These are phyloP conservation scores for Trachymyrmex cornetzi DNA, from an alignment of 1,140 invertebrate species.

Conservation along the genomic window DNA sequence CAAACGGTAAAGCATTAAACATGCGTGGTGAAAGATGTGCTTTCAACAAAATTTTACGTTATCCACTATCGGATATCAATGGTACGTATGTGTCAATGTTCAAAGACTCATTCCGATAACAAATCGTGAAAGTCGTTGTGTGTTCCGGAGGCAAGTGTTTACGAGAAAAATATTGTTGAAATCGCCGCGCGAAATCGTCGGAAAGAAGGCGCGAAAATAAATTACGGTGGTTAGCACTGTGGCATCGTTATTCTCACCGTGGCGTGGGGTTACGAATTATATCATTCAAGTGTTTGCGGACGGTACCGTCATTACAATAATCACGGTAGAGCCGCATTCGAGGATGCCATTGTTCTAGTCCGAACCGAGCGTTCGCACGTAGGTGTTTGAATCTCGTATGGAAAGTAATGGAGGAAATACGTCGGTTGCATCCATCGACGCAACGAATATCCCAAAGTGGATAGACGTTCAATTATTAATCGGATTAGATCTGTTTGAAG, in stretches of 20 bases:
- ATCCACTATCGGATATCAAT: background rate
- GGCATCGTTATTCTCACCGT: slow-evolving; percentile 67
- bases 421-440: background rate
- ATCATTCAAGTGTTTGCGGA: slow-evolving; percentile 57
- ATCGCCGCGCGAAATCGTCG: slow-evolving; percentile 28
- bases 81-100: background rate
- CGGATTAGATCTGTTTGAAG: background rate
- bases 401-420: slow-evolving; percentile 6
- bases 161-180: slow-evolving; percentile 59
- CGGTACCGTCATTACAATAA: slow-evolving; percentile 70
- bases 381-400: slow-evolving; percentile 66
- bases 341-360: slow-evolving; percentile 68
- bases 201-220: slow-evolving; percentile 52
- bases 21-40: background rate
- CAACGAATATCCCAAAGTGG: background rate
- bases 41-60: background rate
- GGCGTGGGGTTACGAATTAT: slow-evolving; percentile 60
- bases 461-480: slow-evolving; percentile 13
- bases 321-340: slow-evolving; percentile 61
- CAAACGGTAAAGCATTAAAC: background rate
- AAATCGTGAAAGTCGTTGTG: slow-evolving; percentile 44
- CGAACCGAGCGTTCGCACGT: slow-evolving; percentile 35
- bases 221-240: slow-evolving; percentile 54
- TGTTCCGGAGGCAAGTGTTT: slow-evolving; percentile 21
- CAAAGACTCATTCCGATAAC: slow-evolving; percentile 38